A percentile compares a stretch with the other conserved stretches of the same genome.
These are phyloP conservation scores for Archocentrus centrarchus DNA, from an alignment of 2,113 vertebrate species.

Conservation along the genomic window DNA sequence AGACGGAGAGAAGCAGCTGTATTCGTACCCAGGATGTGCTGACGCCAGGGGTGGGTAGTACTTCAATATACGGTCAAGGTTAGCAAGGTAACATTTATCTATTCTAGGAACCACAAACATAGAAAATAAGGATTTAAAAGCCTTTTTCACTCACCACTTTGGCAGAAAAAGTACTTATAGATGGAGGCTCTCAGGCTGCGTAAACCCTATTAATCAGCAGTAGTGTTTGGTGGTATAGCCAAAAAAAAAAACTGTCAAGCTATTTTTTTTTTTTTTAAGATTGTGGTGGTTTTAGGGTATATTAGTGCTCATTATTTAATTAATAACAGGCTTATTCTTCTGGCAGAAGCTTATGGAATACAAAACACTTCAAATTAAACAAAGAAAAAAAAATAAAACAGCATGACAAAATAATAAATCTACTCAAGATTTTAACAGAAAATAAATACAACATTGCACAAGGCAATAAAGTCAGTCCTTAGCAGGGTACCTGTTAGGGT, in stretches of 20 bases:
- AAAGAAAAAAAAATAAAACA: neutral
- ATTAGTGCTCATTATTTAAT: neutral
- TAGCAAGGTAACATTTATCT: neutral
- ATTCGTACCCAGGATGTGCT: neutral
- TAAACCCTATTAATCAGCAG: neutral
- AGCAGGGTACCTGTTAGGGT: neutral
- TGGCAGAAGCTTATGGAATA: neutral
- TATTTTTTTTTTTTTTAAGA: neutral
- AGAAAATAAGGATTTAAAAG: neutral
- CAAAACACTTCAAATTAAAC: neutral
- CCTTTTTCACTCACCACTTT: neutral
- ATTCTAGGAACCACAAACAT: neutral
- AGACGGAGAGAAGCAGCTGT: neutral
- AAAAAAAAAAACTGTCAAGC: neutral
- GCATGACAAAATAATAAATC: neutral
- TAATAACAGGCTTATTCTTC: neutral
- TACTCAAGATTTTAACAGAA: neutral
- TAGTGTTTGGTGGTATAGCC: neutral
- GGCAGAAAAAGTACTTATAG: neutral
- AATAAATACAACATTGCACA: neutral
- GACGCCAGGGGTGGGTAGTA: neutral
- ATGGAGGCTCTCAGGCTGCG: neutral
- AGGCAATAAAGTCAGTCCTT: neutral
- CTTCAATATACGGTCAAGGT: neutral
- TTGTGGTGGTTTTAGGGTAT: neutral